These are phyloP conservation scores for Procavia capensis DNA, from an alignment of 2,113 vertebrate genomes.

Conservation along the genomic window DNA sequence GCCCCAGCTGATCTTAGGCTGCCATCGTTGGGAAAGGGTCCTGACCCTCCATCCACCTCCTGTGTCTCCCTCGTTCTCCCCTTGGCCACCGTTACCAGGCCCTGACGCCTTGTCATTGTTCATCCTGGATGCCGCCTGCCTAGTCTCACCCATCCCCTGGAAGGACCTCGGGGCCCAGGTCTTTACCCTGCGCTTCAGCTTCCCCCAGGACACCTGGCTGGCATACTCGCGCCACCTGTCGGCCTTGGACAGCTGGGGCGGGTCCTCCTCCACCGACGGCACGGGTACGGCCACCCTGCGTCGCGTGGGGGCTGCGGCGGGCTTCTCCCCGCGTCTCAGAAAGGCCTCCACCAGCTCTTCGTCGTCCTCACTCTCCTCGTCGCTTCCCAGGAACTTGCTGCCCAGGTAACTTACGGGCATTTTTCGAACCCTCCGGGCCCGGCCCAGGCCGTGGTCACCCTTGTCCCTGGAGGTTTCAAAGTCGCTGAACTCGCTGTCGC, in stretches of 20 bases:
- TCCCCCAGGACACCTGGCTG: slow-evolving; percentile 63
- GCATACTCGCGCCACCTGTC: slow-evolving; percentile 49
- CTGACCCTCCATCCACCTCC: neutral
- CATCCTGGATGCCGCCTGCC: neutral
- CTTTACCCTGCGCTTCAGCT: slow-evolving; percentile 60
- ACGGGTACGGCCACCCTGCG: slow-evolving; percentile 48
- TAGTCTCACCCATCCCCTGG: neutral
- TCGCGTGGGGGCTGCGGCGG: neutral
- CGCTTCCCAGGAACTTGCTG: slow-evolving; percentile 68
- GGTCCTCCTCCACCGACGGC: slow-evolving; percentile 85
- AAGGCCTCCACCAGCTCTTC: slow-evolving; percentile 61
- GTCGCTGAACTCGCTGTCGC: slow-evolving; percentile 90
- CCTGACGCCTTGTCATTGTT: neutral
- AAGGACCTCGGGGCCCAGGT: slow-evolving; percentile 43
- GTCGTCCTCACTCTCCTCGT: slow-evolving; percentile 61
- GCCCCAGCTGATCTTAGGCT: slow-evolving; percentile 64
- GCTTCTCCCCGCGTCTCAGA: slow-evolving; percentile 11
- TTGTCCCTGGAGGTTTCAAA: slow-evolving; percentile 88
- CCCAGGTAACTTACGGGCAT: slow-evolving; percentile 74
- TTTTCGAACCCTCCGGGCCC: slow-evolving; percentile 12
- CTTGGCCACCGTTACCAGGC: fast-evolving
- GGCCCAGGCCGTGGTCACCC: slow-evolving; percentile 83
- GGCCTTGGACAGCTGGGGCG: slow-evolving; percentile 80
- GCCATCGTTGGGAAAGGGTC: neutral
- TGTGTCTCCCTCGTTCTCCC: fast-evolving